phyloP scores from a whole-genome alignment of 1,140 invertebrate species.

The Meloidogyne exigua region DNA sequence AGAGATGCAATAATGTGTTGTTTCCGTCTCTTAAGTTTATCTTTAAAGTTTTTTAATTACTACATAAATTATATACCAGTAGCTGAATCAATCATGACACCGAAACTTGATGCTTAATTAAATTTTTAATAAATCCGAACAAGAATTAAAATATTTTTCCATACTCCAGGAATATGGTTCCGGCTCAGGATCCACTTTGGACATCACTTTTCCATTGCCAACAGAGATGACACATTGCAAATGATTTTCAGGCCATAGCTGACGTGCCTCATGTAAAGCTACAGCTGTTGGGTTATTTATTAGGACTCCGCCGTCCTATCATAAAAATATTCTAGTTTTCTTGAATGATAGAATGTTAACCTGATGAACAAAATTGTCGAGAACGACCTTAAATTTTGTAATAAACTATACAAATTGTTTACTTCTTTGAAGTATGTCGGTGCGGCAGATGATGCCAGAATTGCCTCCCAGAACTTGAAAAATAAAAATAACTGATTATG shows the following conservation, averaged over 20 bases:
- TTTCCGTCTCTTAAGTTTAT: slow-evolving; percentile 64
- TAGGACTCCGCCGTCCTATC: slow-evolving; percentile 78
- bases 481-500: neutral
- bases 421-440: slow-evolving; percentile 89
- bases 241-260: slow-evolving; percentile 77
- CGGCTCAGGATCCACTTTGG: slow-evolving; percentile 52
- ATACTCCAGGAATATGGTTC: slow-evolving; percentile 3
- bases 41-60: slow-evolving; percentile 16
- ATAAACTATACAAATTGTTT: slow-evolving; percentile 65
- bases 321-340: slow-evolving; percentile 28
- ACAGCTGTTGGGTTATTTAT: slow-evolving; percentile 87
- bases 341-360: neutral
- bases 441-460: slow-evolving; percentile 84
- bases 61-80: slow-evolving; percentile 71
- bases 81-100: slow-evolving; percentile 81
- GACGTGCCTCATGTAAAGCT: slow-evolving; percentile 80
- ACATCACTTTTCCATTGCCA: slow-evolving; percentile 72
- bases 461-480: slow-evolving; percentile 77
- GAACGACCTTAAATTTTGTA: slow-evolving; percentile 2
- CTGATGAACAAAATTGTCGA: slow-evolving; percentile 25
- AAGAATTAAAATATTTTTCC: slow-evolving; percentile 23
- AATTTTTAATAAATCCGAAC: neutral
- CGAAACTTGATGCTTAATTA: slow-evolving; percentile 71
- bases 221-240: slow-evolving; percentile 81
- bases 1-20: slow-evolving; percentile 75